Conservation (phyloP, 2,113 vertebrate species). For the Daboia siamensis region DNA sequence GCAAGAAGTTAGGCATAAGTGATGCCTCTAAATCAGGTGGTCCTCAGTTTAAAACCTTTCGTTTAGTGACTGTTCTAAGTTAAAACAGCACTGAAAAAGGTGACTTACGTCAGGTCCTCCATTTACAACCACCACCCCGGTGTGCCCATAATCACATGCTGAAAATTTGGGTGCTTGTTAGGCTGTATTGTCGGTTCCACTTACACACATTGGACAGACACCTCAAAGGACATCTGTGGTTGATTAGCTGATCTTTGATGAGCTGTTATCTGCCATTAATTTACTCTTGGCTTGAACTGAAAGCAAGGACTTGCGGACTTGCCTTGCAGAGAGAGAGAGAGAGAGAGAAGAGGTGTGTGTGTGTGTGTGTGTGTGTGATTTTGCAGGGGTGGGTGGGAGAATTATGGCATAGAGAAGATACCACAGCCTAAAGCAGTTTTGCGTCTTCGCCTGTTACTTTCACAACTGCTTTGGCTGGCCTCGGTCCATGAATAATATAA, state of each 20-base stretch:
- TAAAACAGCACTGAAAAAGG: too few species aligned
- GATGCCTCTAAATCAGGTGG: conserved; percentile 55
- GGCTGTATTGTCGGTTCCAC: conserved; percentile 48
- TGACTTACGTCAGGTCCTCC: too few species aligned
- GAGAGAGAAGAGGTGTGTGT: too few species aligned
- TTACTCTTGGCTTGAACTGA: conserved; percentile 9
- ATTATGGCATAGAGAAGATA: background rate
- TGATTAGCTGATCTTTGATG: background rate
- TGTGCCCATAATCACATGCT: too few species aligned
- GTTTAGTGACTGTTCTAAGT: too few species aligned
- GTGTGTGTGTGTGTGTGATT: too few species aligned
- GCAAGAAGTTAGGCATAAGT: conserved; percentile 62
- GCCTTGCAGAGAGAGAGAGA: background rate
- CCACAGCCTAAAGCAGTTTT: background rate
- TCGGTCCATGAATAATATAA: background rate
- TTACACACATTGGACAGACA: conserved; percentile 12
- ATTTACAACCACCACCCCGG: too few species aligned
- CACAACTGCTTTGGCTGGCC: background rate
- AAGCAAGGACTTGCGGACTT: background rate
- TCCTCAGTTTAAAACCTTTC: background rate
- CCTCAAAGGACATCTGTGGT: conserved; percentile 9
- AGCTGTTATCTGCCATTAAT: conserved; percentile 10
- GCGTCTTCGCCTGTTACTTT: background rate
- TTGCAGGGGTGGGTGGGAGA: background rate
- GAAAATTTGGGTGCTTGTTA: background rate